Evolutionary conservation across 1,140 invertebrate genomes (phyloP).

Genomic region (Macrostomum lignano): DNA sequence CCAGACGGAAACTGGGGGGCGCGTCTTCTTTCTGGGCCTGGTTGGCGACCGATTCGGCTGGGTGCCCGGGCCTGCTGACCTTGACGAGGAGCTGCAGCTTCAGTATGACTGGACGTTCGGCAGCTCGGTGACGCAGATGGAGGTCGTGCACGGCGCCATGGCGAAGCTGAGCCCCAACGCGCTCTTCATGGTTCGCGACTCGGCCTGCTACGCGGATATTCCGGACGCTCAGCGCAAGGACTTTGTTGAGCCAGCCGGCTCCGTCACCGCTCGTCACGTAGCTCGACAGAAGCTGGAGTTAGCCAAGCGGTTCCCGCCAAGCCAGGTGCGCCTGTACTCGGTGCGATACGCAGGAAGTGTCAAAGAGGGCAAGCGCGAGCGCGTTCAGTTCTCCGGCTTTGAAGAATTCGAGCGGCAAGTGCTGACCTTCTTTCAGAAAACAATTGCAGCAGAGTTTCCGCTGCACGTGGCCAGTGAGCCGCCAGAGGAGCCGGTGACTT

Average conservation of each 20-base stretch:
- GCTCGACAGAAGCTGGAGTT: no score
- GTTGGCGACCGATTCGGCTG: slow-evolving; percentile 22
- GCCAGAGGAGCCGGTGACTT: no score
- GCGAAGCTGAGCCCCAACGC: slow-evolving; percentile 18
- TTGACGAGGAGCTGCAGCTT: slow-evolving; percentile 12
- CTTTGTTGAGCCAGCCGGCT: slow-evolving; percentile 18
- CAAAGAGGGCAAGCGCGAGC: no score
- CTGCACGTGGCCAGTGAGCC: slow-evolving; percentile 5
- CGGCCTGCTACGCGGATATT: slow-evolving; percentile 11
- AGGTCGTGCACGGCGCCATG: slow-evolving; percentile 21
- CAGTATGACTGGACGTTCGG: slow-evolving; percentile 7
- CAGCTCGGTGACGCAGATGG: slow-evolving; percentile 25
- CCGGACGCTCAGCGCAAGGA: slow-evolving; percentile 11
- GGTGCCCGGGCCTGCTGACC: slow-evolving; percentile 14
- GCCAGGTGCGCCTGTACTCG: no score
- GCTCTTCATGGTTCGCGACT: slow-evolving; percentile 15
- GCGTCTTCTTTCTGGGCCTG: slow-evolving; percentile 20
- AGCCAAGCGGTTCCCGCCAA: no score
- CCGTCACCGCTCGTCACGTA: no score
- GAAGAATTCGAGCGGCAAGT: slow-evolving; percentile 15
- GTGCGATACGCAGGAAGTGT: no score
- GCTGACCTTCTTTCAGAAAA: slow-evolving; percentile 13
- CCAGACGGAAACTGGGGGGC: slow-evolving; percentile 12
- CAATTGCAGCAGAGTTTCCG: slow-evolving; percentile 12
- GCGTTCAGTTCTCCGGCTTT: slow-evolving; percentile 13